Evolutionary conservation across 2,113 vertebrate genomes (phyloP), one percentile per base, ranked within the genome.

Genomic region (Pseudorectes ferrugineus): DNA sequence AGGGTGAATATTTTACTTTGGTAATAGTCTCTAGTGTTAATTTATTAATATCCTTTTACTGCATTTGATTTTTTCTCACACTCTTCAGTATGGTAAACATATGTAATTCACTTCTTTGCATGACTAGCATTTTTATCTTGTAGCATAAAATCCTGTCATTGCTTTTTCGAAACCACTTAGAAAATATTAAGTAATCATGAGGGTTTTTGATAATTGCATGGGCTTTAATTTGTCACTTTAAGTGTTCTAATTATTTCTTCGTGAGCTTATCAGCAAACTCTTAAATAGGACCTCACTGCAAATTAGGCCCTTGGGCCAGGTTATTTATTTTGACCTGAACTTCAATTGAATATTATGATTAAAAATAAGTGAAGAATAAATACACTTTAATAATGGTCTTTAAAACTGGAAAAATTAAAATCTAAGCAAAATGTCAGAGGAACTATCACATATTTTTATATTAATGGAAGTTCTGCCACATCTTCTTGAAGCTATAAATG

Each of bases 181-280:
- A 96, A 94, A 97, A 86, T 97, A 95, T 91, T 95, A 94, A 96
- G 79, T 89, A 97, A 97, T 97, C 96, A 92, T 93, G 94, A 94
- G 89, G 85, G 94, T 89, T 96, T 97, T 95, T 97, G 86, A 95
- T 97, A 81, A 97, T 97, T 95, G 93, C 91, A 94, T 86, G 74
- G 92, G 72, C 68, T 96, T 93, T 92, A 96, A 95, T 96, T 97
- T 97, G 78, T 94, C 71, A 85, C 89, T 97, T 96, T 89, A 96
- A 97, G 96, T 97, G 89, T 97, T 95, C 78, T 92, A 95, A 97
- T 95, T 92, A 96, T 96, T 98, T 97, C 94, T 93, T 97, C 71
- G 42, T 97, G 85, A 95, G 86, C 89, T 95, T 96, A 94, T 96
- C 85, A 94, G 87, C 88, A 96, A 88, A 89, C 91, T 96, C 40